Evolutionary conservation across 1,140 invertebrate genomes (phyloP).

Genomic region (Berghia stephanieae): DNA sequence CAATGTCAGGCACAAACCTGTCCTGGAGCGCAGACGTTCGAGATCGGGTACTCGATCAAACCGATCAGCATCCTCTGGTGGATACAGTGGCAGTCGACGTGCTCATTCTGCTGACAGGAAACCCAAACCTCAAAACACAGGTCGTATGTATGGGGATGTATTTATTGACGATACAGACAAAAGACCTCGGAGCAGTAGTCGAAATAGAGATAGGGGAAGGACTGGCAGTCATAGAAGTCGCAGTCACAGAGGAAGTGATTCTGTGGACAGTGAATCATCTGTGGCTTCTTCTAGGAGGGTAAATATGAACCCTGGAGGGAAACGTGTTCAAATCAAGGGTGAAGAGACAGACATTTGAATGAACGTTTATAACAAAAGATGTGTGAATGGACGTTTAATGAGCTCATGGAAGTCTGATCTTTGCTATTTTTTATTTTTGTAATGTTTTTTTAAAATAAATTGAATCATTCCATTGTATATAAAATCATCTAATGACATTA

Average conservation of each 20-base stretch:
- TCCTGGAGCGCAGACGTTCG: conserved; percentile 14
- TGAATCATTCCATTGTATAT: no score
- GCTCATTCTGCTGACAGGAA: conserved; percentile 19
- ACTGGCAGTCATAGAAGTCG: background rate
- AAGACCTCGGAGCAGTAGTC: conserved; percentile 20
- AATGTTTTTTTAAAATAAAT: no score
- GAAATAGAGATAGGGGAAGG: background rate
- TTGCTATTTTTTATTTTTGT: no score
- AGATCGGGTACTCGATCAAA: conserved; percentile 27
- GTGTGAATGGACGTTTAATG: no score
- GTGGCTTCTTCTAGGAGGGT: conserved; percentile 15
- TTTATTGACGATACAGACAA: conserved; percentile 23
- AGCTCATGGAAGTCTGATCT: no score
- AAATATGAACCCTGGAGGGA: conserved; percentile 29
- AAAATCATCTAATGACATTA: no score
- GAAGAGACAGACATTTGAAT: conserved; percentile 31
- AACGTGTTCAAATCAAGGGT: conserved; percentile 32
- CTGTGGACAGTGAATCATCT: conserved; percentile 27
- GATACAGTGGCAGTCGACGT: background rate
- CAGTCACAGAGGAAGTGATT: conserved; percentile 23
- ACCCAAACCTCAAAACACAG: background rate
- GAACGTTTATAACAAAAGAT: no score
- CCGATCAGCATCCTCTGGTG: conserved; percentile 22
- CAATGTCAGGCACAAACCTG: conserved; percentile 25
- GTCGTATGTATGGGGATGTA: conserved; percentile 25